Conservation (phyloP, 1,140 invertebrate species). For the Drepana arcuata region DNA sequence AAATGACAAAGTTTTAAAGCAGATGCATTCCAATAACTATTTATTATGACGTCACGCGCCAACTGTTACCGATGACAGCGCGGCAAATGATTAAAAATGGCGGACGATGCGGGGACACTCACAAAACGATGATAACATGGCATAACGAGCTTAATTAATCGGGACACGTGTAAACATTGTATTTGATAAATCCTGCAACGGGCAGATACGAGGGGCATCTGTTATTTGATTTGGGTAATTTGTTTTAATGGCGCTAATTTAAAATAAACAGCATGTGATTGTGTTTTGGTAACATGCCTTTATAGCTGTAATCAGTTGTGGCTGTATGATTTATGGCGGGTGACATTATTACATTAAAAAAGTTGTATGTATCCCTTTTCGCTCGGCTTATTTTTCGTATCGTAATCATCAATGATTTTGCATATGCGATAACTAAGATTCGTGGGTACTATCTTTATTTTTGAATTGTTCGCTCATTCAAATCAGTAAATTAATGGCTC, state of each 20-base stretch:
- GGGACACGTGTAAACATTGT: constrained; percentile 62
- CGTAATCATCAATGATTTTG: too few relatives aligned
- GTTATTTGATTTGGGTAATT: constrained; percentile 46
- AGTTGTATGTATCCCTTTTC: too few relatives aligned
- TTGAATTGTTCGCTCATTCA: too few relatives aligned
- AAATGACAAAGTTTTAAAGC: too few relatives aligned
- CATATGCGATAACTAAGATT: too few relatives aligned
- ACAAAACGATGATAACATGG: constrained; percentile 31
- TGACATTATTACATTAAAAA: too few relatives aligned
- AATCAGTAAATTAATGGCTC: too few relatives aligned
- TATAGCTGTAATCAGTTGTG: constrained; percentile 41
- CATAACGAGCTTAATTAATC: constrained; percentile 63
- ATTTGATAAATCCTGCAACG: constrained; percentile 48
- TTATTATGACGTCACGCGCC: constrained; percentile 23
- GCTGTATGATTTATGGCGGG: too few relatives aligned
- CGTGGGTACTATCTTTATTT: too few relatives aligned
- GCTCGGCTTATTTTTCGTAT: too few relatives aligned
- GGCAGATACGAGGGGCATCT: constrained; percentile 32
- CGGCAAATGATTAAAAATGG: constrained; percentile 39
- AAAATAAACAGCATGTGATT: constrained; percentile 42
- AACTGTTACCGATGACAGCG: constrained; percentile 37
- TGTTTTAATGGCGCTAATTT: constrained; percentile 49
- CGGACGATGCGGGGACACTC: constrained; percentile 25
- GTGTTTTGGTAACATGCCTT: constrained; percentile 29
- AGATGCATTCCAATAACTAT: too few relatives aligned